phyloP scores from a whole-genome alignment of 2,888 invertebrate genomes.

The Lasioglossum oenotherae region DNA sequence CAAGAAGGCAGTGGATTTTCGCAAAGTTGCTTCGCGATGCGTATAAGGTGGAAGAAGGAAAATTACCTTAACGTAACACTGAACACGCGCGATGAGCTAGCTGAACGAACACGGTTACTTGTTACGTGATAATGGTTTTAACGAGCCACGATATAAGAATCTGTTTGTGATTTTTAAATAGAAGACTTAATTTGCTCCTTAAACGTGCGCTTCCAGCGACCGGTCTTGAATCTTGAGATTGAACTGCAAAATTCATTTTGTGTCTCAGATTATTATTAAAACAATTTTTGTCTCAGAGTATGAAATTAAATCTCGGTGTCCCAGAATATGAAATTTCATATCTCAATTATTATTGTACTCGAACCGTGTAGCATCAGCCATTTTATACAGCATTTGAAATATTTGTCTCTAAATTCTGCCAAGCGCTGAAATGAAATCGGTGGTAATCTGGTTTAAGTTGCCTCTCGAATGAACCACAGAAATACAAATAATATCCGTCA shows the following conservation, averaged over 20 bases:
- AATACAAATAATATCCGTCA: not conserved
- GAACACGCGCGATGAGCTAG: slow-evolving; percentile 25
- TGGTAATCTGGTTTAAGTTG: no score
- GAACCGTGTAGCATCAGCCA: no score
- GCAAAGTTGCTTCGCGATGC: slow-evolving; percentile 5
- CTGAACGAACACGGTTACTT: slow-evolving; percentile 39
- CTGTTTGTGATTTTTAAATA: not conserved
- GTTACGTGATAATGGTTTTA: slow-evolving; percentile 59
- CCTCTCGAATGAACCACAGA: no score
- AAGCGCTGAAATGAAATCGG: no score
- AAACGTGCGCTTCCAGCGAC: not conserved
- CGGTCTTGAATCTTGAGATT: not conserved
- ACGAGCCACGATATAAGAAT: slow-evolving; percentile 26
- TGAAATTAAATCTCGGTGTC: no score
- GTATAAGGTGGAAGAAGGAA: slow-evolving; percentile 41
- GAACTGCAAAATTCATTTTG: no score
- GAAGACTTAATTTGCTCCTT: slow-evolving; percentile 9
- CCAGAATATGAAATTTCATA: no score
- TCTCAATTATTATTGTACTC: no score
- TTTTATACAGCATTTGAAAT: no score
- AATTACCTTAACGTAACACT: slow-evolving; percentile 51
- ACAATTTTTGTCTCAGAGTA: no score
- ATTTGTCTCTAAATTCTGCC: no score
- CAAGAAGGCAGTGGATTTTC: slow-evolving; percentile 34
- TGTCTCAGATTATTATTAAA: no score